These are phyloP conservation scores for Drosophila stalkeri DNA, from an alignment of 2,888 invertebrate genomes.

Conservation along the genomic window DNA sequence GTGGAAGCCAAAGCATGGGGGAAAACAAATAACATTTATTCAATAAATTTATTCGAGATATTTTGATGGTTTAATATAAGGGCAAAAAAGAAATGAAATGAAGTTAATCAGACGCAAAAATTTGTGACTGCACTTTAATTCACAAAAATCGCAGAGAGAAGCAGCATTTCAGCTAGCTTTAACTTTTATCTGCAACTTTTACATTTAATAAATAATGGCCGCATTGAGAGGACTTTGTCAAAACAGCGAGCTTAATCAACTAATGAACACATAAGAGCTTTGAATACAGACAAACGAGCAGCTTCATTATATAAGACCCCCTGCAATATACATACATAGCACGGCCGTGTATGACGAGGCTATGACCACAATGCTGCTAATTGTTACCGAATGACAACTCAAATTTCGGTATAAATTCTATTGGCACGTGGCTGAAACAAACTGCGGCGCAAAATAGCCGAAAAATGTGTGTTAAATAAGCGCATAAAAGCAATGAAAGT, in stretches of 20 bases:
- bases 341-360: slow-evolving; percentile 28
- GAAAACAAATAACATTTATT: slow-evolving; percentile 5
- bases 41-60: neutral
- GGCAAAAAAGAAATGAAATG: neutral
- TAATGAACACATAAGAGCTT: slow-evolving; percentile 34
- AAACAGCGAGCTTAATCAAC: slow-evolving; percentile 11
- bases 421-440: slow-evolving; percentile 42
- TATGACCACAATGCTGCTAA: slow-evolving; percentile 56
- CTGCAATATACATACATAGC: slow-evolving; percentile 11
- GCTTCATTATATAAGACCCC: slow-evolving; percentile 14
- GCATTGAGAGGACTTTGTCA: neutral
- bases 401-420: slow-evolving; percentile 50
- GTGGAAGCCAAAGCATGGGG: neutral
- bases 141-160: neutral
- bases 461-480: slow-evolving; percentile 77
- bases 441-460: slow-evolving; percentile 62
- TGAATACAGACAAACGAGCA: neutral
- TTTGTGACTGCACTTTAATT: neutral
- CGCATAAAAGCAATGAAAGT: slow-evolving; percentile 74
- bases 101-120: neutral
- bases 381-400: slow-evolving; percentile 72
- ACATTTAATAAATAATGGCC: neutral
- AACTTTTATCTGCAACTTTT: neutral
- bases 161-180: neutral
- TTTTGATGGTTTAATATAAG: neutral